Conservation (phyloP, 2,888 invertebrate species). For the Polyommatus iphigenia region DNA sequence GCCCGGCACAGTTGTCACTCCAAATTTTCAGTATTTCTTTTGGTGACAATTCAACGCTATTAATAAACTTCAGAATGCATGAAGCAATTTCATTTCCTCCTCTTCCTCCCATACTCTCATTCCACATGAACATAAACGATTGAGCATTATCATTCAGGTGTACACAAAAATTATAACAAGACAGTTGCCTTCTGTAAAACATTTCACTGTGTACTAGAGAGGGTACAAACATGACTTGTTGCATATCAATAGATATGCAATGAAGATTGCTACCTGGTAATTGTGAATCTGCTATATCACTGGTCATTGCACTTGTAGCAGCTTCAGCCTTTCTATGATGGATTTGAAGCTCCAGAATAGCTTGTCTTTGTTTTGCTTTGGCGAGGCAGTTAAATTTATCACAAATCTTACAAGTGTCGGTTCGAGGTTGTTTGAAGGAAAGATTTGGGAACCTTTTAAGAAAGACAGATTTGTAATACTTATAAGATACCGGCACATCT, state of each 20-base stretch:
- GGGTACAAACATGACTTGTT: slow-evolving; percentile 34
- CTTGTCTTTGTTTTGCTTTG: too few species aligned
- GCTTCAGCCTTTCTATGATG: slow-evolving; percentile 34
- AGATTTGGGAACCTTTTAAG: too few species aligned
- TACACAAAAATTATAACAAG: slow-evolving; percentile 34
- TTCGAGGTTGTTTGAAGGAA: too few species aligned
- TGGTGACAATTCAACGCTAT: too few species aligned
- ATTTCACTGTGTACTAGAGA: slow-evolving; percentile 32
- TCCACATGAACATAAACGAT: slow-evolving; percentile 32
- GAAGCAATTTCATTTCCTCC: slow-evolving; percentile 28
- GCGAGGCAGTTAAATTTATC: too few species aligned
- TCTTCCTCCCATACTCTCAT: slow-evolving; percentile 25
- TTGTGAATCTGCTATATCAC: slow-evolving; percentile 31
- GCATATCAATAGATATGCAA: slow-evolving; percentile 31
- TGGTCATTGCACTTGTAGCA: slow-evolving; percentile 31
- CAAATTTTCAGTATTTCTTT: too few species aligned
- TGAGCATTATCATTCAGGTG: slow-evolving; percentile 33
- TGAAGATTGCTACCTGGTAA: slow-evolving; percentile 32
- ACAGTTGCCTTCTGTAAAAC: slow-evolving; percentile 35
- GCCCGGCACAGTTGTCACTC: slow-evolving; percentile 19
- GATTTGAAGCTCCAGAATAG: slow-evolving; percentile 29
- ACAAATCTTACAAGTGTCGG: too few species aligned
- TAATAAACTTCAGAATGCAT: too few species aligned
- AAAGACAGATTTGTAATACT: too few species aligned
- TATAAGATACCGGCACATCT: too few species aligned